Base-by-base conservation (phyloP, 2,113 vertebrate species). In the Mesembrinibis cayennensis region DNA sequence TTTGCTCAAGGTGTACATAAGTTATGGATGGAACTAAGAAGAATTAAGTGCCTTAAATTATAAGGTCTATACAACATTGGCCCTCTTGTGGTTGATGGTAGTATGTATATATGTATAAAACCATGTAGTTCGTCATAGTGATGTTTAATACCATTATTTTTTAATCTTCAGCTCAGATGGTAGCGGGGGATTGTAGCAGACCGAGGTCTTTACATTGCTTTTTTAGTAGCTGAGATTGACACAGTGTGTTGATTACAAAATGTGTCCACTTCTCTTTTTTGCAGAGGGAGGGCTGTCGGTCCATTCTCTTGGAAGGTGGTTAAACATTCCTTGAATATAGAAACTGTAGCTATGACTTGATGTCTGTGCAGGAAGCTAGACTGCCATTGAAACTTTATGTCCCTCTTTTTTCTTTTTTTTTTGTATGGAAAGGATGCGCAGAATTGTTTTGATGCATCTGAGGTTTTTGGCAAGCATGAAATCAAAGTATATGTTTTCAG, bases 21-120 rank as follows among this genome's bases (percentile, higher is more conserved):
- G 40, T 87, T 84, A 34, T 5, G 9, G 36, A 17, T 77, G 62
- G 56, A 80, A 38, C 19, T 47, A 34, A 72, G 55, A 53, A 61
- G 56, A 87, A 40, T 63, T 11, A 58, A 34, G 50, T 53, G 83
- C 30, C 72, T 47, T 25, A 18, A 59, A 42, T 92, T n/a, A 7
- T 7, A 34, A 66, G 34, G 21, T 62, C n/a, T 80, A 8, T 50
- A 13, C 2, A 7, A 4, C 20, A 4, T 22, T 53, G 49, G 82
- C 91, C 94, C 73, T 90, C 96, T 91, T 88, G 93, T 96, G 94
- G 83, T 76, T 93, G 78, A 4, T 91, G 38, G 30, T 18, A 67
- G 32, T 18, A 5, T 69, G 11, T 32, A 16, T 61, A 17, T 30
- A 32, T 25, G 26, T 5, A 34, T 18, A 27, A 14, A 66, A 23